Conservation (phyloP, 2,113 vertebrate genomes). For the Corvus cornix region DNA sequence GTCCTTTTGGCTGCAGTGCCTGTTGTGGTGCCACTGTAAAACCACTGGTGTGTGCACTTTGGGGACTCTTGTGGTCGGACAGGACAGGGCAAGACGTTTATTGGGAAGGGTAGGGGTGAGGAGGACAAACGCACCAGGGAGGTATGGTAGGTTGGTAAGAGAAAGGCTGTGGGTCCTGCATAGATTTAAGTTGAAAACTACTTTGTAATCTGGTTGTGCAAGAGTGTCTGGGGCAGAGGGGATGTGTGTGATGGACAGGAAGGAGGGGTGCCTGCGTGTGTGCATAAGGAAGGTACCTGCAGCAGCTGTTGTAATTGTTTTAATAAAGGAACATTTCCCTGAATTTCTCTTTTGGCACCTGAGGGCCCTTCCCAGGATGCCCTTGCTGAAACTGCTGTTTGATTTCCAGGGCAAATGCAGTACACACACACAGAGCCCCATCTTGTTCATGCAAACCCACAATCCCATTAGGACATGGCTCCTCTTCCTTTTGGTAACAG, state of each 20-base stretch:
- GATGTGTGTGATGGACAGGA: not conserved
- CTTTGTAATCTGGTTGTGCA: not conserved
- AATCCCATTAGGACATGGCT: not conserved
- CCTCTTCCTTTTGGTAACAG: not conserved
- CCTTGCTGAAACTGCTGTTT: not conserved
- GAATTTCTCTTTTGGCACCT: slow-evolving; percentile 29
- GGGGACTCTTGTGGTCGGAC: not conserved
- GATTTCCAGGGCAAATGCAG: not conserved
- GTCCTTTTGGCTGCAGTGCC: not conserved
- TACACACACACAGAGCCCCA: not conserved
- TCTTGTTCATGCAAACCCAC: not conserved
- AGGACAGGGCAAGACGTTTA: not conserved
- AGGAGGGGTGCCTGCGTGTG: not conserved
- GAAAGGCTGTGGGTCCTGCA: not conserved
- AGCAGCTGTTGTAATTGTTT: slow-evolving; percentile 14
- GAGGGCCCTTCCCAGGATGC: slow-evolving; percentile 12
- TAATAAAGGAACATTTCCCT: not conserved
- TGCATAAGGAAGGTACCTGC: not conserved
- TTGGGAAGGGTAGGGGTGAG: not conserved
- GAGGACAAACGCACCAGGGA: not conserved
- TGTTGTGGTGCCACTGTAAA: not conserved
- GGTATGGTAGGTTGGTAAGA: not conserved
- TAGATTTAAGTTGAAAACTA: not conserved
- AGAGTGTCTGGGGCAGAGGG: not conserved
- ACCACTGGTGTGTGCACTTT: not conserved